Evolutionary conservation across 2,888 invertebrate genomes (phyloP).

Genomic region (Erannis defoliaria): DNA sequence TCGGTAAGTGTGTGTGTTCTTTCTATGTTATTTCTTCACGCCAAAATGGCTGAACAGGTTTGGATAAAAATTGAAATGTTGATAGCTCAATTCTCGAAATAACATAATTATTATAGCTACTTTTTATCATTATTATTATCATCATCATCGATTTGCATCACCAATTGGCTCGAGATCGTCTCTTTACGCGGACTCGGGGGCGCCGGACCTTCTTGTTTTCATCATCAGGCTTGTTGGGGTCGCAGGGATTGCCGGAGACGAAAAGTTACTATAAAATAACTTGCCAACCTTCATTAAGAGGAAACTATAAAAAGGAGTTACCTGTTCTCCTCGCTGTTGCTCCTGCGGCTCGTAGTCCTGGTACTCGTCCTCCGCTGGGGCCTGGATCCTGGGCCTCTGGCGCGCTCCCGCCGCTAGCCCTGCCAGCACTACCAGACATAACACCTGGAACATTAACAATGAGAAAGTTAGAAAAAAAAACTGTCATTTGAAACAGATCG

Average conservation of each 20-base stretch:
- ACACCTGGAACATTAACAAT: conserved; percentile 61
- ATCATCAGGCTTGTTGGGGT: conserved; percentile 92
- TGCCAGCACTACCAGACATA: conserved; percentile 66
- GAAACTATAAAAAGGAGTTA: conserved; percentile 33
- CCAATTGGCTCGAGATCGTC: conserved; percentile 88
- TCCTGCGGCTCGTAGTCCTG: conserved; percentile 76
- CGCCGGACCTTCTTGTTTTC: conserved; percentile 87
- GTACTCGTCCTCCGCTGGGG: conserved; percentile 69
- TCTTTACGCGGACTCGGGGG: conserved; percentile 86
- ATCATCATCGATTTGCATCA: no score
- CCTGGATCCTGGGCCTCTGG: conserved; percentile 70
- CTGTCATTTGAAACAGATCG: neutral
- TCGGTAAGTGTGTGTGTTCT: no score
- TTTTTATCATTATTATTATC: no score
- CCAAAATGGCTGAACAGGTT: no score
- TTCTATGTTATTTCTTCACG: no score
- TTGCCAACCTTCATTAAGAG: neutral
- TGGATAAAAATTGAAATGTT: no score
- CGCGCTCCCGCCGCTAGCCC: conserved; percentile 67
- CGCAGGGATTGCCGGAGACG: conserved; percentile 94
- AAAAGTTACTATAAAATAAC: conserved; percentile 67
- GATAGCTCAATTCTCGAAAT: no score
- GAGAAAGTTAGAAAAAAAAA: neutral
- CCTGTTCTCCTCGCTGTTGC: conserved; percentile 75
- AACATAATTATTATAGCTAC: no score